phyloP scores from a whole-genome alignment of 2,113 vertebrate genomes.

The Eonycteris spelaea region DNA sequence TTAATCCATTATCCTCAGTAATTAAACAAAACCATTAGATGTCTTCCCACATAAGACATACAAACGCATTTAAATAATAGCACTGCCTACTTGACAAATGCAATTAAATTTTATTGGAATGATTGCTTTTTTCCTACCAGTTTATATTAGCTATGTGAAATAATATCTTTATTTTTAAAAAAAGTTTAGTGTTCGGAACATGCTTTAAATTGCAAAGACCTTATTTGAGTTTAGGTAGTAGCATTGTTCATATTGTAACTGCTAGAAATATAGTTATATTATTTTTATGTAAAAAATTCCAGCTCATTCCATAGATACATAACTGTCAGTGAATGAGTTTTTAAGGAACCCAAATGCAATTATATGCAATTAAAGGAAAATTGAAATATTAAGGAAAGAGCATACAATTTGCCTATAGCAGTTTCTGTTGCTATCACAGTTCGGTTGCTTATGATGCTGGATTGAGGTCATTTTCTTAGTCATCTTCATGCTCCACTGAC shows the following conservation, averaged over 20 bases:
- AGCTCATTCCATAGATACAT: background rate
- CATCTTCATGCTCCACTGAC: constrained; percentile 28
- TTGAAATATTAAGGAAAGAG: background rate
- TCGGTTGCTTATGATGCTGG: background rate
- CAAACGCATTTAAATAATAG: background rate
- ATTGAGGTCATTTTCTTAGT: constrained; percentile 14
- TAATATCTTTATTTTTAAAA: background rate
- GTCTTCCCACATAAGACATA: background rate
- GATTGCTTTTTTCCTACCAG: background rate
- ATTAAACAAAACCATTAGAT: background rate
- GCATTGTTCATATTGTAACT: background rate
- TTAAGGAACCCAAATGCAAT: background rate
- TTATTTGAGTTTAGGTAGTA: background rate
- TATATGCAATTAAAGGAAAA: constrained; percentile 22
- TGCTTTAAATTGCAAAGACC: background rate
- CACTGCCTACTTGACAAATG: background rate
- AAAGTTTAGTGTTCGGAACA: background rate
- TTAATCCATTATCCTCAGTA: background rate
- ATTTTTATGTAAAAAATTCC: background rate
- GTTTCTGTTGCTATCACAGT: background rate
- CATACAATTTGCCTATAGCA: background rate
- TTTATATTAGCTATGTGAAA: background rate
- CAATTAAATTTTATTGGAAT: background rate
- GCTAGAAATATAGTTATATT: background rate
- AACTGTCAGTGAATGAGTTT: background rate